phyloP scores from a whole-genome alignment of 2,888 invertebrate species.

The Unio pictorum region DNA sequence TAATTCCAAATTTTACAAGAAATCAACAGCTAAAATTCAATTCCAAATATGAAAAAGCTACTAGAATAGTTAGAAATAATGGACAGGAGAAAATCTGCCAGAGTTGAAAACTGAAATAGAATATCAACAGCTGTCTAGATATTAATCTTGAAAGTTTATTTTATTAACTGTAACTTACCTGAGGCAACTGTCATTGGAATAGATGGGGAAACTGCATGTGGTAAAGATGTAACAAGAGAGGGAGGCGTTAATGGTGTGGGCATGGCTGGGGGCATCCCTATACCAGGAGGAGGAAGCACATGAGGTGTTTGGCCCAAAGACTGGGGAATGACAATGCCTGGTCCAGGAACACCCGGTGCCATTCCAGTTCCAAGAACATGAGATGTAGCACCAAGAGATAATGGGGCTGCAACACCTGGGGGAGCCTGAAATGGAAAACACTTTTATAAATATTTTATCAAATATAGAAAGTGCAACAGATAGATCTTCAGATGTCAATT shows the following conservation, averaged over 20 bases:
- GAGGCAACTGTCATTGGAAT: no score
- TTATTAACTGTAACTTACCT: no score
- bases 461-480: neutral
- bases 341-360: slow-evolving; percentile 17
- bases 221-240: slow-evolving; percentile 4
- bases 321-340: slow-evolving; percentile 47
- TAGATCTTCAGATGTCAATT: no score
- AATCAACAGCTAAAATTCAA: no score
- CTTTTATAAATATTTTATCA: neutral
- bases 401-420: slow-evolving; percentile 61
- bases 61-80: no score
- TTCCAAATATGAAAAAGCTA: no score
- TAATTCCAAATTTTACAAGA: no score
- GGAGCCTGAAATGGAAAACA: slow-evolving; percentile 45
- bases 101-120: no score
- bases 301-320: slow-evolving; percentile 25
- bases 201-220: no score
- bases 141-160: no score
- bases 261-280: slow-evolving; percentile 24
- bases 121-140: no score
- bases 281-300: slow-evolving; percentile 20
- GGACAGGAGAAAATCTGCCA: no score
- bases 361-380: slow-evolving; percentile 15
- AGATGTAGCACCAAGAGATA: slow-evolving; percentile 41
- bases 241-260: slow-evolving; percentile 19